Base-by-base conservation (phyloP, 2,888 invertebrate genomes). In the Drosophila sordidapex region DNA sequence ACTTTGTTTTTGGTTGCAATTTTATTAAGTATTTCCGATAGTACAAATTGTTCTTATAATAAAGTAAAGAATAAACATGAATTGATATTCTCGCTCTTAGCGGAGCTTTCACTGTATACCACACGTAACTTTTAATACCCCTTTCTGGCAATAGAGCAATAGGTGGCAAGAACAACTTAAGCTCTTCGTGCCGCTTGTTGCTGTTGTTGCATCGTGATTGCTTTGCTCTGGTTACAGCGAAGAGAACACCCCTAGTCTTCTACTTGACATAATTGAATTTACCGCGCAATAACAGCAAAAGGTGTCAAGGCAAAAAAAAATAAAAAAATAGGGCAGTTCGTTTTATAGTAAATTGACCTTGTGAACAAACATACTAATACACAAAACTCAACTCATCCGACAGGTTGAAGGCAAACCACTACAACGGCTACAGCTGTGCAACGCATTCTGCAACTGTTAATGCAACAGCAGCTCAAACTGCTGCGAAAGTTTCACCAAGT, bases 381-480 rank as follows among this genome's bases (percentile, higher is more conserved):
- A 59, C 27, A 53, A 35, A 35, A 35, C 35, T 21, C 35, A 36
- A 46, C 38, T 13, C 59, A n/a, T 51, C 35, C 62, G 35, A 18
- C 62, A 82, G 82, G 82, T 82, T 71, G 69, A 63, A 70, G 69
- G 60, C 53, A 90, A 81, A 81, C 68, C 76, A 76, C 72, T 91
- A 93, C 89, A 92, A 93, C 93, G 93, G 93, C 93, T 92, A 91
- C 93, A 91, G 90, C 91, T 81, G 91, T 91, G 91, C 91, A 93
- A 86, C 89, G 93, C 73, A 91, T 93, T 79, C 75, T 91, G 77
- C 90, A 92, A 91, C 84, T 93, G 89, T 92, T 92, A 82, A 93
- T 93, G 90, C 91, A 91, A 92, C 79, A 91, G 87, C 92, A 93
- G 90, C 90, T 91, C 72, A 93, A 93, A 85, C 74, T 93, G 93